These are phyloP conservation scores for Monopterus albus DNA, from an alignment of 2,113 vertebrate species.

Conservation along the genomic window DNA sequence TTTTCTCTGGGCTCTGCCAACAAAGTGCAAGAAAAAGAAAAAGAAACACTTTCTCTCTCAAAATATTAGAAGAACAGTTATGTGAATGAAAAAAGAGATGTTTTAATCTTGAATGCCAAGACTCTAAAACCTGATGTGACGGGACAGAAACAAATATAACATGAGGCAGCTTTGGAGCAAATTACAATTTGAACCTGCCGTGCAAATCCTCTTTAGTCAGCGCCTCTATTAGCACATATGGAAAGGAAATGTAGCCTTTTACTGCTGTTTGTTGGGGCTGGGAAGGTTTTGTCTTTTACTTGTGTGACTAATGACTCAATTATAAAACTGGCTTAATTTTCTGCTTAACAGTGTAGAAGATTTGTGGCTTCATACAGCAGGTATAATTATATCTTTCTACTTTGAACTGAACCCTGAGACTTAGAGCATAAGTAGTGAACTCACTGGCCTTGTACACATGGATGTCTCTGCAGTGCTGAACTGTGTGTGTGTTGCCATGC, in stretches of 20 bases:
- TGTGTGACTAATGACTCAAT: constrained; percentile 12
- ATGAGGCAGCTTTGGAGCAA: background rate
- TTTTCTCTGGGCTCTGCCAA: constrained; percentile 35
- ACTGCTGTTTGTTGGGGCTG: constrained; percentile 7
- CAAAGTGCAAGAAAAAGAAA: background rate
- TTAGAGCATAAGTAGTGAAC: constrained; percentile 26
- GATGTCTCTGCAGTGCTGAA: constrained; percentile 2
- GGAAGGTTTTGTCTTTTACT: background rate
- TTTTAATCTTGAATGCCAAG: background rate
- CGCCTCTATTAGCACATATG: no score
- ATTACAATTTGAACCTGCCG: background rate
- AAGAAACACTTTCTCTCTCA: background rate
- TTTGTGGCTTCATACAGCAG: constrained; percentile 40
- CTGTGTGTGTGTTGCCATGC: constrained; percentile 38
- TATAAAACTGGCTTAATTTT: constrained; percentile 45
- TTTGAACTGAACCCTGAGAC: constrained; percentile 23
- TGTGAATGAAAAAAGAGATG: background rate
- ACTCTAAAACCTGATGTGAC: background rate
- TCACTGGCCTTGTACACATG: constrained; percentile 22
- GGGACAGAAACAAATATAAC: background rate
- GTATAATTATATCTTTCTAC: constrained; percentile 48
- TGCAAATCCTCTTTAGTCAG: no score
- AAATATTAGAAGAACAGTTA: background rate
- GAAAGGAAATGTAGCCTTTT: background rate
- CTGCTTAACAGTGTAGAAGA: constrained; percentile 19